phyloP scores from a whole-genome alignment of 2,797 vertebrate species.

The Anguilla pacifica region DNA sequence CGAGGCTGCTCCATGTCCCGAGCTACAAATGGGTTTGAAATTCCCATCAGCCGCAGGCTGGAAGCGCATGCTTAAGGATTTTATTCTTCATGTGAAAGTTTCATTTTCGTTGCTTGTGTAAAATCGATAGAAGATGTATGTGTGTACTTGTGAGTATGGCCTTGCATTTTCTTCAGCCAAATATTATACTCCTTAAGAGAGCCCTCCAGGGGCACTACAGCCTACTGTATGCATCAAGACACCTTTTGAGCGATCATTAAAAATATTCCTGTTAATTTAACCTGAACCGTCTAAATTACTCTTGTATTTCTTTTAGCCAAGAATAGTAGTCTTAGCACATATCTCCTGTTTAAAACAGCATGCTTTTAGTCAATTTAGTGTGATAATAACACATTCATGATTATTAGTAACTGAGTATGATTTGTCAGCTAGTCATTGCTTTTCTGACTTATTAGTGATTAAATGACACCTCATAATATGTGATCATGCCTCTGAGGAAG shows the following conservation, averaged over 20 bases:
- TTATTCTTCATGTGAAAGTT: neutral
- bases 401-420: neutral
- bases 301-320: neutral
- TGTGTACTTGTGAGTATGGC: neutral
- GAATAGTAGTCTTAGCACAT: neutral
- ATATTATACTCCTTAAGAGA: neutral
- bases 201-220: neutral
- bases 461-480: neutral
- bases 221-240: neutral
- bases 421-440: neutral
- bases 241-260: no score
- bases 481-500: neutral
- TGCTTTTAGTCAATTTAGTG: neutral
- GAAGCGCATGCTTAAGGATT: neutral
- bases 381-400: neutral
- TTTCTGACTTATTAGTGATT: neutral
- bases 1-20: conserved; percentile 6
- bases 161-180: neutral
- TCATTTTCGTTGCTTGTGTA: neutral
- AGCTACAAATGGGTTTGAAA: conserved; percentile 3
- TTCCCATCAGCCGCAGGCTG: neutral
- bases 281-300: neutral
- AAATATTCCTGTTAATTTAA: neutral
- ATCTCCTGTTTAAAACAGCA: neutral
- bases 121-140: neutral